Base-by-base conservation (phyloP, 2,113 vertebrate genomes). In the Lamprotornis superbus region DNA sequence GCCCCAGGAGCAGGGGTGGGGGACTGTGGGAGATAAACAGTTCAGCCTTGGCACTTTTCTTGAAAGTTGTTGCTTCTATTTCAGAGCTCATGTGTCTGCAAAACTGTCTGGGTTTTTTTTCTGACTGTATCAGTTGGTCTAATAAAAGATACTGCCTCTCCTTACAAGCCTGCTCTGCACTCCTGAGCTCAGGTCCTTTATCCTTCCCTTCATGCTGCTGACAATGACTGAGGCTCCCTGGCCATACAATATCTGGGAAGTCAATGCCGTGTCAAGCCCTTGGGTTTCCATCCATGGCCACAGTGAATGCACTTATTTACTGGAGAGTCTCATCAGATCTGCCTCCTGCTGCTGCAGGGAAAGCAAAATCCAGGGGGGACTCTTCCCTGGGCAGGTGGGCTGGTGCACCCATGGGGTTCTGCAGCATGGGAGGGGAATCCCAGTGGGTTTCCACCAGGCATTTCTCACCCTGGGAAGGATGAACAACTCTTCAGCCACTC, bases 61-160 rank as follows among this genome's bases (percentile, higher is more conserved):
- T 49, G 27, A 39, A 96, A 85, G 90, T 68, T 94, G 78, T 67
- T 93, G 63, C 67, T 94, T 91, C 92, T 90, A 30, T 95, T 88
- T 85, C 67, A 31, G 79, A 61, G 78, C 75, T 73, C 7, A 0
- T 28, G 57, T 79, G 90, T 49, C 82, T 93, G 85, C 90, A 89
- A 92, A n/a, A 55, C 63, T 90, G 90, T 60, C 57, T 88, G 53
- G 4, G 1, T 6, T 25, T 50, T 70, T 42, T 53, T 55, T 49
- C 77, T 80, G 75, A 5, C 75, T 85, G 9, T 80, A 74, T 96
- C 90, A 39, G 53, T 90, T 69, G 57, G 78, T 94, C 78, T 83
- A 90, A 80, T 69, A 93, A 90, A 90, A 95, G 90, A 80, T 59
- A 53, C 25, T 57, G 69, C 71, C 55, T 93, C 69, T 90, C 71